Base-by-base conservation (phyloP, 2,888 invertebrate species). In the Drosophila robusta region DNA sequence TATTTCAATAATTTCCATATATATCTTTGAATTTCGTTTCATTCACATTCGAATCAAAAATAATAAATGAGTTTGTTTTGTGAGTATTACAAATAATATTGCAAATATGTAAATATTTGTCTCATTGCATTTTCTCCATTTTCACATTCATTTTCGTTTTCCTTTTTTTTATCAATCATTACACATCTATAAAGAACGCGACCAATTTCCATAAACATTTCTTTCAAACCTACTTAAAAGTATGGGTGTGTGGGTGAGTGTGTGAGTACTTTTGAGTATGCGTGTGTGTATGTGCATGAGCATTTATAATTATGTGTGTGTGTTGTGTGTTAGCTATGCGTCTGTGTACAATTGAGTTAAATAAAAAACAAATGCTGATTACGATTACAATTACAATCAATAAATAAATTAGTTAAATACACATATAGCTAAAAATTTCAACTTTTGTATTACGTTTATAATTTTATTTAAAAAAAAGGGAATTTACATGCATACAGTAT, bases 71-170 rank as follows among this genome's bases (percentile, higher is more conserved):
- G 46, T 75, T 49, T 62, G 24, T 39, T 38, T 52, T 49, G 51
- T 62, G 73, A 70, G 78, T 80, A 78, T 80, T 74, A 68, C 41
- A 73, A 68, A 84, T 75, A 80, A 74, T 83, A 82, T 82, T 75
- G 77, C 74, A 58, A 67, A 63, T 52, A 39, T 41, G 52, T 55
- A 22, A 42, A 58, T 46, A 47, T 36, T 52, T 54, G 32, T 69
- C 54, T 42, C 49, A 55, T 24, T 54, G 54, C 34, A 12, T 22
- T 22, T 44, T 12, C 4, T 14, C n/a, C 0, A 4, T 18, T 9
- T 1, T 32, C n/a, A n/a, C 1, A n/a, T 1, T 34, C 11, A 16
- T 2, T 6, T 24, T 44, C 16, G 24, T 14, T 22, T 3, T 60
- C 50, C 50, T 47, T 42, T 47, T 29, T 38, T 42, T 45, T 49